Percentiles rank a stretch among this genome's conserved stretches.
Evolutionary conservation across 1,140 invertebrate species (phyloP).

Genomic region (Lordiphosa stackelbergi): DNA sequence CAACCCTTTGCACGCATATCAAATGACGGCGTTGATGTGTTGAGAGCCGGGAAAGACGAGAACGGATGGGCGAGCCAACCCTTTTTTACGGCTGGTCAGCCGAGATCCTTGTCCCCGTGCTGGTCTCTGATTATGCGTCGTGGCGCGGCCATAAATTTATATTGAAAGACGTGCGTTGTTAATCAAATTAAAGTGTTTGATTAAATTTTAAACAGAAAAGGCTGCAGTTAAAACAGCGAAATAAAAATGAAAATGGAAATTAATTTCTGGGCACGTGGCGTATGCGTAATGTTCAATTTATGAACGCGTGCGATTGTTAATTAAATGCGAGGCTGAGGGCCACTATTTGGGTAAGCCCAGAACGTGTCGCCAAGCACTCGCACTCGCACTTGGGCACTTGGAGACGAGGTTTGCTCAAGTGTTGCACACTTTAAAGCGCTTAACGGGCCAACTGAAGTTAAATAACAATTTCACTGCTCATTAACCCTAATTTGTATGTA

Average conservation of each 20-base stretch:
- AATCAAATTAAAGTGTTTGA: conserved; percentile 75
- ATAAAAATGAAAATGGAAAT: conserved; percentile 40
- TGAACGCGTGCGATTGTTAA: conserved; percentile 40
- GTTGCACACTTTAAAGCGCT: conserved; percentile 60
- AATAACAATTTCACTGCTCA: conserved; percentile 76
- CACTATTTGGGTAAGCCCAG: conserved; percentile 26
- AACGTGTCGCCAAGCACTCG: conserved; percentile 69
- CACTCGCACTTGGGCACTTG: conserved; percentile 33
- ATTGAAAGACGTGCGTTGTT: conserved; percentile 73
- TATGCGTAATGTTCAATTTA: conserved; percentile 59
- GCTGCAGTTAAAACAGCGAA: conserved; percentile 2
- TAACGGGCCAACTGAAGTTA: conserved; percentile 69
- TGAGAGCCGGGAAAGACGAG: conserved; percentile 54
- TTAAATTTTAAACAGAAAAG: conserved; percentile 66
- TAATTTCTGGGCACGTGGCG: conserved; percentile 54
- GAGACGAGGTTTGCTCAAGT: conserved; percentile 31
- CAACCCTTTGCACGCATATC: conserved; percentile 48
- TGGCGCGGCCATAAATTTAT: conserved; percentile 65
- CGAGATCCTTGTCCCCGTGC: conserved; percentile 5
- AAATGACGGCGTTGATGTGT: conserved; percentile 72
- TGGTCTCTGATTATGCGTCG: conserved; percentile 67
- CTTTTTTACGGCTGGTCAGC: conserved; percentile 53
- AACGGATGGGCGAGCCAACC: conserved; percentile 38
- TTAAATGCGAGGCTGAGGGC: conserved; percentile 24
- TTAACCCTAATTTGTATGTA: conserved; percentile 76